Conservation (phyloP, 2,888 invertebrate species). For the Noctua comes region DNA sequence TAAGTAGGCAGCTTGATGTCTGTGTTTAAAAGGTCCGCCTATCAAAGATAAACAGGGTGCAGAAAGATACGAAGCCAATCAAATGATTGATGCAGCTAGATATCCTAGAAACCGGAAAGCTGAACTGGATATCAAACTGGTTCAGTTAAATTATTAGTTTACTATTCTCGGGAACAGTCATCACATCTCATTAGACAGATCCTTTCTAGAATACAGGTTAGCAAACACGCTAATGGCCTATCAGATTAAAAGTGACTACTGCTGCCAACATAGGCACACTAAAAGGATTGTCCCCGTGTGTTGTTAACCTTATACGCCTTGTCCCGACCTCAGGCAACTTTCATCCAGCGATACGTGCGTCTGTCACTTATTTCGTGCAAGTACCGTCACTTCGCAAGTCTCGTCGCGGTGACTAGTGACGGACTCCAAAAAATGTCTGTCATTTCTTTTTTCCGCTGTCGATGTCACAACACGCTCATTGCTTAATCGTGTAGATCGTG, state of each 20-base stretch:
- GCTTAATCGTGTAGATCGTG: neutral
- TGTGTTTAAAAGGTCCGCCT: constrained; percentile 7
- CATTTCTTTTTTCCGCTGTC: neutral
- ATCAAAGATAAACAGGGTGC: constrained; percentile 36
- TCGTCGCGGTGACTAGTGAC: neutral
- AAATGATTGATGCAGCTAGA: constrained; percentile 39
- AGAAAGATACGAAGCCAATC: constrained; percentile 39
- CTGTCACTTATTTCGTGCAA: neutral
- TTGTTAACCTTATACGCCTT: neutral
- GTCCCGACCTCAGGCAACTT: neutral
- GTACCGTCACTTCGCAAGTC: neutral
- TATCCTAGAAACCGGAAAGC: constrained; percentile 29
- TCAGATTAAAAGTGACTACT: neutral
- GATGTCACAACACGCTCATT: neutral
- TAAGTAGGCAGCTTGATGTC: constrained; percentile 7
- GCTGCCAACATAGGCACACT: neutral
- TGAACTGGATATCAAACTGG: constrained; percentile 39
- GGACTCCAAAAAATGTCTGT: neutral
- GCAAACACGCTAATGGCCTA: neutral
- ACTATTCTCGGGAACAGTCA: constrained; percentile 37
- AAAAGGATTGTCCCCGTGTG: neutral
- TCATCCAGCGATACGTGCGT: neutral
- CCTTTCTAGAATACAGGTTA: constrained; percentile 39
- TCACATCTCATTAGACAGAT: constrained; percentile 30
- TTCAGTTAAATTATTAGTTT: constrained; percentile 43